phyloP scores from a whole-genome alignment of 2,113 vertebrate genomes.

The Dicerorhinus sumatrensis region DNA sequence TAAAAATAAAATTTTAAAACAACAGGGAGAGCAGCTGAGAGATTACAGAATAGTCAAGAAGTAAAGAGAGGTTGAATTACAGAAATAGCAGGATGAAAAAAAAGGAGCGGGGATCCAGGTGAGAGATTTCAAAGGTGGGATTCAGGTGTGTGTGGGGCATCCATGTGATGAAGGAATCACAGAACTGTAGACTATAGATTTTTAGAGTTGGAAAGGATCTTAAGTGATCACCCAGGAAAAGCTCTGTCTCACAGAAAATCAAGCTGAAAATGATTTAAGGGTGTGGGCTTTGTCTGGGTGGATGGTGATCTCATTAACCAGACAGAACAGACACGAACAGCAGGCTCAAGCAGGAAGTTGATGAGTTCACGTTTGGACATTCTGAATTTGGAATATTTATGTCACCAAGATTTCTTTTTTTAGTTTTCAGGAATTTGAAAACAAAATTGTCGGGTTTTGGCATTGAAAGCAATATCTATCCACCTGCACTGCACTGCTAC shows the following conservation, averaged over 20 bases:
- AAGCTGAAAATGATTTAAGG: not conserved
- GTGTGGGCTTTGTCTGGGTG: conserved; percentile 37
- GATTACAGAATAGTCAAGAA: not conserved
- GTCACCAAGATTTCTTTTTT: conserved; percentile 78
- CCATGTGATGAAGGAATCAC: not conserved
- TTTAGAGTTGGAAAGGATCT: not conserved
- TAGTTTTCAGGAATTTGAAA: conserved; percentile 80
- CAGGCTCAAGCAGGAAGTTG: conserved; percentile 64
- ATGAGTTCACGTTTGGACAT: conserved; percentile 77
- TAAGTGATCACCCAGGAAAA: not conserved
- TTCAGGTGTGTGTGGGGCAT: not conserved
- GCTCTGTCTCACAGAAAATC: not conserved
- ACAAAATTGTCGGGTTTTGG: conserved; percentile 76
- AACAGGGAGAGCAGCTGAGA: not conserved
- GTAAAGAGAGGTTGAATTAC: not conserved
- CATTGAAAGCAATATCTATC: conserved; percentile 29
- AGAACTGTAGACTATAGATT: not conserved
- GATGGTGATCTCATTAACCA: conserved; percentile 56
- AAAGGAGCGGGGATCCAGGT: accelerated
- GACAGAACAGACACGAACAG: conserved; percentile 22
- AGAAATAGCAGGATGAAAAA: not conserved
- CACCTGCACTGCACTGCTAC: conserved; percentile 12
- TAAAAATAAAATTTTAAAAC: not conserved
- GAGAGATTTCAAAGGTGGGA: not conserved
- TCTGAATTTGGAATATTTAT: conserved; percentile 78